Percentiles rank a stretch among this genome's conserved stretches.
Conservation (phyloP, 2,113 vertebrate species). For the Collichthys lucidus region DNA sequence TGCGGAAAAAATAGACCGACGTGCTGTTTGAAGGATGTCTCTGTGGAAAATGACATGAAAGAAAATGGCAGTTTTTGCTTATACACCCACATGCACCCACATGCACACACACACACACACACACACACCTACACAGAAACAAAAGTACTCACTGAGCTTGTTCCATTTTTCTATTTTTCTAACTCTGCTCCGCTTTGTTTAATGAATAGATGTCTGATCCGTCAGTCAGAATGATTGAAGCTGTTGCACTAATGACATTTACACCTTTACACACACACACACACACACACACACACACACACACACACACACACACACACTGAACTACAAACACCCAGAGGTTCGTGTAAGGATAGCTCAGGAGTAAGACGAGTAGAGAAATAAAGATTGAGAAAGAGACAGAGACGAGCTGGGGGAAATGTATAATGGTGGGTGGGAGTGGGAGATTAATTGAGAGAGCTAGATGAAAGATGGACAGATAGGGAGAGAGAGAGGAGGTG, state of each 20-base stretch:
- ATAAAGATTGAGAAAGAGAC: slow-evolving; percentile 22
- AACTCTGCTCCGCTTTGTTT: background rate
- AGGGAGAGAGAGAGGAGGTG: slow-evolving; percentile 11
- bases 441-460: slow-evolving; percentile 61
- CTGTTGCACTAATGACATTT: background rate
- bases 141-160: background rate
- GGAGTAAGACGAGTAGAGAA: background rate
- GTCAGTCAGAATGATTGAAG: slow-evolving; percentile 37
- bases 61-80: slow-evolving; percentile 7
- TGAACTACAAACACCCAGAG: background rate
- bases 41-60: background rate
- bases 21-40: background rate
- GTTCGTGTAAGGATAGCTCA: slow-evolving; percentile 40
- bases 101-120: background rate
- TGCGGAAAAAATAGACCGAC: background rate
- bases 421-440: slow-evolving; percentile 12
- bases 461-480: slow-evolving; percentile 58
- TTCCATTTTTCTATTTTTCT: background rate
- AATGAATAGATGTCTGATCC: slow-evolving; percentile 31
- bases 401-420: slow-evolving; percentile 29
- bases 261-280: background rate
- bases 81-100: background rate
- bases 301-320: background rate
- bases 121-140: background rate
- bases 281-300: background rate